Conservation (phyloP, 2,888 invertebrate genomes). For the Xanthia togata region DNA sequence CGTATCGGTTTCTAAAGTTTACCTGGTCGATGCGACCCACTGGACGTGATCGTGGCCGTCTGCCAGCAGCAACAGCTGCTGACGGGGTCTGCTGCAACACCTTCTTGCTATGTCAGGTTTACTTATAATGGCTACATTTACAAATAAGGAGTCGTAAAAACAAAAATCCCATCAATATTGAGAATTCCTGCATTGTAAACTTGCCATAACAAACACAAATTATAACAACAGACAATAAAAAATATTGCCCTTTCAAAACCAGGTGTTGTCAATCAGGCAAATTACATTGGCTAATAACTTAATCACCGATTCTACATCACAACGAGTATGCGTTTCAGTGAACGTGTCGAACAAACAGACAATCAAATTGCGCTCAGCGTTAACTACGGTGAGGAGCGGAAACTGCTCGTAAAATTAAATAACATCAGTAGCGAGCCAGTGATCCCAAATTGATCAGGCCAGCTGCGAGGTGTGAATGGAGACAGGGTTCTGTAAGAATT, state of each 20-base stretch:
- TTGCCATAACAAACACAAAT: background rate
- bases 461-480: background rate
- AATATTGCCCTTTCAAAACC: conserved; percentile 6
- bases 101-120: background rate
- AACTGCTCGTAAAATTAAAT: conserved; percentile 71
- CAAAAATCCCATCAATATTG: background rate
- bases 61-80: no score
- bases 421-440: conserved; percentile 62
- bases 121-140: background rate
- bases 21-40: no score
- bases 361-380: conserved; percentile 55
- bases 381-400: conserved; percentile 65
- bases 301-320: conserved; percentile 28
- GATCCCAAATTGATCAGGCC: conserved; percentile 72
- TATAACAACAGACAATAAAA: conserved; percentile 17
- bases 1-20: no score
- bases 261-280: conserved; percentile 43
- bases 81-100: background rate
- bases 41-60: no score
- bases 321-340: conserved; percentile 37
- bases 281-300: conserved; percentile 51
- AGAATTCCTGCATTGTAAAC: conserved; percentile 9
- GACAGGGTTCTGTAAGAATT: conserved; percentile 38
- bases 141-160: background rate
- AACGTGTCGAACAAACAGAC: conserved; percentile 49